Conservation (phyloP, 1,140 invertebrate species). For the Microplitis demolitor region DNA sequence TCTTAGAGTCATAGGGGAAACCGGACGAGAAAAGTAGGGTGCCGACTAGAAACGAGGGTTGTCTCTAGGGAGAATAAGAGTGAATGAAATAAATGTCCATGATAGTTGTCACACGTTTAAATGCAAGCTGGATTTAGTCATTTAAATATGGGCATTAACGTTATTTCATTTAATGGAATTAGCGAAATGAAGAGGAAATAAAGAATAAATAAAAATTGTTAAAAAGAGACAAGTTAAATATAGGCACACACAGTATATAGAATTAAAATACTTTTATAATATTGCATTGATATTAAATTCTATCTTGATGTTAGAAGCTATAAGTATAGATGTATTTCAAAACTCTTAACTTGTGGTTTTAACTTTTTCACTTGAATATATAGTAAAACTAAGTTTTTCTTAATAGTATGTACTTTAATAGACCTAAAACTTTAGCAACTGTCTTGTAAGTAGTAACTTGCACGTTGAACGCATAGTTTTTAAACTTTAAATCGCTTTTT, state of each 20-base stretch:
- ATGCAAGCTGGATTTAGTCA: conserved; percentile 6
- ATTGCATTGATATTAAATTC: too few relatives aligned
- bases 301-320: background rate
- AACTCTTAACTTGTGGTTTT: background rate
- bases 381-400: background rate
- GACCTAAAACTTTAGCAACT: conserved; percentile 21
- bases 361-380: conserved; percentile 3
- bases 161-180: background rate
- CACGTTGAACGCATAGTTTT: conserved; percentile 2
- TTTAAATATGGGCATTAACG: background rate
- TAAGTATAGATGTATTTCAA: background rate
- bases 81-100: background rate
- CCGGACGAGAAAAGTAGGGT: conserved; percentile 9
- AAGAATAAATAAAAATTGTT: too few relatives aligned
- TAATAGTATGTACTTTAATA: conserved; percentile 23
- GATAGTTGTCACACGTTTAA: conserved; percentile 3
- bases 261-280: too few relatives aligned
- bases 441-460: conserved; percentile 8
- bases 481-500: conserved; percentile 15
- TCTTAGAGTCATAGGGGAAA: conserved; percentile 3
- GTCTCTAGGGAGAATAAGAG: conserved; percentile 3
- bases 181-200: background rate
- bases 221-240: too few relatives aligned
- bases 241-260: too few relatives aligned
- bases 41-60: conserved; percentile 15